phyloP scores from a whole-genome alignment of 2,113 vertebrate genomes.

The Scartelaos histophorus region DNA sequence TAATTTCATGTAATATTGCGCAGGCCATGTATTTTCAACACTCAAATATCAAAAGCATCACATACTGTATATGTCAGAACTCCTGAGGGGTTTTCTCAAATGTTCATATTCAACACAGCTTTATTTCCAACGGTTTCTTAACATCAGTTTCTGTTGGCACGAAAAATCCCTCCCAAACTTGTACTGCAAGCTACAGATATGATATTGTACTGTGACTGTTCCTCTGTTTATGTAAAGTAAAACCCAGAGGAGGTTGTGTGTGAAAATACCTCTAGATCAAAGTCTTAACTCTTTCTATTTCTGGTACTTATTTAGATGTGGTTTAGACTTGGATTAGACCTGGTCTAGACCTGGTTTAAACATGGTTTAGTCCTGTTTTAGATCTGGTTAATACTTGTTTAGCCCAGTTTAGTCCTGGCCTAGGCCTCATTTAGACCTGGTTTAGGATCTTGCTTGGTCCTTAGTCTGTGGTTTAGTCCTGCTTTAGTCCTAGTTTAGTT shows the following conservation, averaged over 20 bases:
- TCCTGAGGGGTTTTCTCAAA: neutral
- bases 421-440: neutral
- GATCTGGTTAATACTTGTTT: too few relatives aligned
- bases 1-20: too few relatives aligned
- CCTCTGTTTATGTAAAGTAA: neutral
- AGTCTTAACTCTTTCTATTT: neutral
- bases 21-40: too few relatives aligned
- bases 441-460: neutral
- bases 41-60: neutral
- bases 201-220: neutral
- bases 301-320: too few relatives aligned
- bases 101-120: neutral
- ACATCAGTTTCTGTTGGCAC: slow-evolving; percentile 7
- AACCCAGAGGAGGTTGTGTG: neutral
- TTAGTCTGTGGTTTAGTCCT: too few relatives aligned
- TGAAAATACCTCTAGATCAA: neutral
- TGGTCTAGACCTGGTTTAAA: neutral
- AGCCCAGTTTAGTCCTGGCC: neutral
- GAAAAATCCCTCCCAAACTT: neutral
- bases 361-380: neutral
- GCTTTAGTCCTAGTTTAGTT: too few relatives aligned
- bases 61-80: neutral
- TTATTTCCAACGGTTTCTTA: neutral
- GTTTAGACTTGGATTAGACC: neutral
- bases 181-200: neutral